Evolutionary conservation across 2,888 invertebrate species (phyloP).

Genomic region (Tineola bisselliella): DNA sequence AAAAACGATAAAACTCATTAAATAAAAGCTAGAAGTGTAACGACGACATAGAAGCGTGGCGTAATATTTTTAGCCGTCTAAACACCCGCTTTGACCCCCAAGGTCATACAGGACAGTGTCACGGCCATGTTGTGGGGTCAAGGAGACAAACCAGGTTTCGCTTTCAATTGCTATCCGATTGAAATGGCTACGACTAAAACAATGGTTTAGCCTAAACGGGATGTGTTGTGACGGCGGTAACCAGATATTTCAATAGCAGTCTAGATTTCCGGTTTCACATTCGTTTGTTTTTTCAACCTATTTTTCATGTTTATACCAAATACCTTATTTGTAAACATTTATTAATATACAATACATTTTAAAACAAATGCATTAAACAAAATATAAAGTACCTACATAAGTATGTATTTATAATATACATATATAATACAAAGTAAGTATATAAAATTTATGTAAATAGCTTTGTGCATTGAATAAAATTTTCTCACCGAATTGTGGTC

Average conservation of each 20-base stretch:
- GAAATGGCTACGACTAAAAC: conserved; percentile 13
- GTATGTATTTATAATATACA: too few species aligned
- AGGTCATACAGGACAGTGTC: conserved; percentile 12
- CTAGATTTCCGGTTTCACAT: neutral
- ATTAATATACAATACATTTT: too few species aligned
- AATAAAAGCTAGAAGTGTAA: too few species aligned
- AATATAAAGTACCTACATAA: too few species aligned
- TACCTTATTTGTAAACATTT: too few species aligned
- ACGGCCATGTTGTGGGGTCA: conserved; percentile 9
- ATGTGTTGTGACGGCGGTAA: conserved; percentile 1
- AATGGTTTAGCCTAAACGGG: conserved; percentile 14
- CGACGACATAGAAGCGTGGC: too few species aligned
- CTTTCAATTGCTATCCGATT: conserved; percentile 11
- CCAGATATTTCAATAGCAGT: neutral
- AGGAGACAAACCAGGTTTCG: conserved; percentile 9
- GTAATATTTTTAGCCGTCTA: too few species aligned
- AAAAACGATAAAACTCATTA: too few species aligned
- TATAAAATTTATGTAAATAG: too few species aligned
- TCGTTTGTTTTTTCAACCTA: neutral
- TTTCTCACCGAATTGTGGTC: neutral
- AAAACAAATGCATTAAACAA: too few species aligned
- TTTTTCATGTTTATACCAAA: neutral
- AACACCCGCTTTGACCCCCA: neutral
- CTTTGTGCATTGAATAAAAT: too few species aligned
- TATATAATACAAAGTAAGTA: too few species aligned